phyloP scores from a whole-genome alignment of 2,888 invertebrate genomes.

The Glaucopsyche alexis region DNA sequence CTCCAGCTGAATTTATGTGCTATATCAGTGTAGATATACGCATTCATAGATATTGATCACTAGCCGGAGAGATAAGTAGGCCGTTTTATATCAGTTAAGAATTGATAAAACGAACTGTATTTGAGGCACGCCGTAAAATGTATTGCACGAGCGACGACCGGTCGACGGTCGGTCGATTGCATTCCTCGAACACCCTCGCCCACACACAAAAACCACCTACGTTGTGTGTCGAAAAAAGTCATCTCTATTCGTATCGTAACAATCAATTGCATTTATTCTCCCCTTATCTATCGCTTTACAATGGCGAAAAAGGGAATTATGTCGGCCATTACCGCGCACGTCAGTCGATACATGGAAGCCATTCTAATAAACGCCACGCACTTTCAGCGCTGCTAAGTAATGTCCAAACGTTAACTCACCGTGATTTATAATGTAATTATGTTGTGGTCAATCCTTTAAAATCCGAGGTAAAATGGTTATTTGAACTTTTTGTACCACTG shows the following conservation, averaged over 20 bases:
- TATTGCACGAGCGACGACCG: slow-evolving; percentile 43
- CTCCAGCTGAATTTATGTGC: background rate
- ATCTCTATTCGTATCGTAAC: slow-evolving; percentile 35
- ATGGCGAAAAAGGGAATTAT: slow-evolving; percentile 56
- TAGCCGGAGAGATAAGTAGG: slow-evolving; percentile 11
- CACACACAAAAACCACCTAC: slow-evolving; percentile 61
- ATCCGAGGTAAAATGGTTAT: slow-evolving; percentile 64
- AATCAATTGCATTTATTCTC: slow-evolving; percentile 31
- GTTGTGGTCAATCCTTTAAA: slow-evolving; percentile 69
- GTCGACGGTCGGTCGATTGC: slow-evolving; percentile 57
- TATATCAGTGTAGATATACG: background rate
- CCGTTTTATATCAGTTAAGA: background rate
- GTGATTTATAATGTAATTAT: slow-evolving; percentile 53
- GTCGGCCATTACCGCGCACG: slow-evolving; percentile 79
- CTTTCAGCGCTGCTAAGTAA: slow-evolving; percentile 44
- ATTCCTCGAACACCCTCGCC: slow-evolving; percentile 57
- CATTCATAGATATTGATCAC: background rate
- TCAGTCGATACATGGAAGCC: slow-evolving; percentile 77
- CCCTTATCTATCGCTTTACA: slow-evolving; percentile 48
- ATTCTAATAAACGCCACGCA: slow-evolving; percentile 69
- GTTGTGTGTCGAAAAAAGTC: slow-evolving; percentile 48
- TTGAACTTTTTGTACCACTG: slow-evolving; percentile 53
- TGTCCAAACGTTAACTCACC: slow-evolving; percentile 56
- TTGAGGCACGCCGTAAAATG: slow-evolving; percentile 26
- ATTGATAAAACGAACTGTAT: slow-evolving; percentile 24